A percentile compares a stretch with the other conserved stretches of the same genome.
Evolutionary conservation across 2,797 vertebrate genomes (phyloP).

Genomic region (Melanogrammus aeglefinus): DNA sequence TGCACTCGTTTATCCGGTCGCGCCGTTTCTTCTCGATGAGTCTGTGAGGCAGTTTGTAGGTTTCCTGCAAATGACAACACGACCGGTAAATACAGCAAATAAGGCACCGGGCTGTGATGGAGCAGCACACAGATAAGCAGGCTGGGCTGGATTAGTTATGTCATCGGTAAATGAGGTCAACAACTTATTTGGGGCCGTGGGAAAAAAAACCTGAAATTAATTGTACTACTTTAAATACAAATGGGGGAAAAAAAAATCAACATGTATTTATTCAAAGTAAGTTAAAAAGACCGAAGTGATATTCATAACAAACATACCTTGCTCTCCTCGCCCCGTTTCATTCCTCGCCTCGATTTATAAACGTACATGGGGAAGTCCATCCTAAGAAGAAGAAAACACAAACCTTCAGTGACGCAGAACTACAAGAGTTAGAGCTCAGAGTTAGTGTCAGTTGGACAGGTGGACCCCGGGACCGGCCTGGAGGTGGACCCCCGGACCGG

Average conservation of each 20-base stretch:
- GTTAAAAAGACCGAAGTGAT: neutral
- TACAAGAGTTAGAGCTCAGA: neutral
- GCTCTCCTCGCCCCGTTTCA: slow-evolving; percentile 91
- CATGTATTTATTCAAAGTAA: neutral
- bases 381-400: slow-evolving; percentile 64
- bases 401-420: neutral
- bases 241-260: neutral
- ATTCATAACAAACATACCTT: slow-evolving; percentile 76
- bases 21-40: slow-evolving; percentile 98
- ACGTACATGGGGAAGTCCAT: slow-evolving; percentile 96
- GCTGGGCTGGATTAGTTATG: slow-evolving; percentile 56
- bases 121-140: slow-evolving; percentile 31
- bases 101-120: slow-evolving; percentile 8
- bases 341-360: slow-evolving; percentile 88
- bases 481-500: no score
- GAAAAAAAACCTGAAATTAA: neutral
- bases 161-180: slow-evolving; percentile 60
- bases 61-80: slow-evolving; percentile 77
- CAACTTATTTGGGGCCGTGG: slow-evolving; percentile 36
- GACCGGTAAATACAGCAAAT: slow-evolving; percentile 15
- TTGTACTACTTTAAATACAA: slow-evolving; percentile 21
- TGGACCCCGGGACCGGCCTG: no score
- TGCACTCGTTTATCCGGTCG: slow-evolving; percentile 99
- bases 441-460: neutral
- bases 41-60: slow-evolving; percentile 95